Conservation (phyloP, 2,888 invertebrate species). For the Aphodius granarius region DNA sequence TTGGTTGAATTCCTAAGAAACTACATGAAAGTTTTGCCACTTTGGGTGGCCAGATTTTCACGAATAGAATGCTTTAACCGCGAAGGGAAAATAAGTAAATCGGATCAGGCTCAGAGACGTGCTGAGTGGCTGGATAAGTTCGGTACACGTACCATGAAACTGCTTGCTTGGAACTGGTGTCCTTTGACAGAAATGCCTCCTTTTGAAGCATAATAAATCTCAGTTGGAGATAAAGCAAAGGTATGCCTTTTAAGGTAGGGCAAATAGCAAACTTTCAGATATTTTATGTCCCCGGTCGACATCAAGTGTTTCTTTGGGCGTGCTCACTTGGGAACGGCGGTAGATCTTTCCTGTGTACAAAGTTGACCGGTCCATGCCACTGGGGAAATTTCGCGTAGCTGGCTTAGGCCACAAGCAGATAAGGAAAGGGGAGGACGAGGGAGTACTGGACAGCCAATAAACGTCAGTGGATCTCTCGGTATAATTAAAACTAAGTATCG, state of each 20-base stretch:
- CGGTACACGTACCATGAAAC: no score
- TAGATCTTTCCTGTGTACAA: neutral
- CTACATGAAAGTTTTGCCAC: no score
- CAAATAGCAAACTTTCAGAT: neutral
- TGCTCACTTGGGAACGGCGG: neutral
- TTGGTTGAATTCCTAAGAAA: no score
- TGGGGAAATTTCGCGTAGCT: constrained; percentile 35
- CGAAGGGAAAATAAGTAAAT: no score
- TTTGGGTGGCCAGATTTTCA: no score
- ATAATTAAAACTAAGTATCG: constrained; percentile 48
- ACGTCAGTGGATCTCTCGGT: constrained; percentile 43
- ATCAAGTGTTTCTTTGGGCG: neutral
- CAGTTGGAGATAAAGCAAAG: neutral
- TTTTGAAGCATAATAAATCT: neutral
- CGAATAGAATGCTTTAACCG: no score
- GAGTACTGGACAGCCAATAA: constrained; percentile 38
- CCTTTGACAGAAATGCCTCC: neutral
- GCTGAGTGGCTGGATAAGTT: no score
- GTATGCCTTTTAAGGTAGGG: neutral
- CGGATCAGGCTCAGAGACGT: no score
- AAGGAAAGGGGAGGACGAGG: constrained; percentile 37
- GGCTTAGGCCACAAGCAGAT: constrained; percentile 33
- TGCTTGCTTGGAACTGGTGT: no score
- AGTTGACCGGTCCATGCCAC: constrained; percentile 32
- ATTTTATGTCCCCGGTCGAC: neutral